These are phyloP conservation scores for Phoronis australis DNA, from an alignment of 2,888 invertebrate species.

Conservation along the genomic window DNA sequence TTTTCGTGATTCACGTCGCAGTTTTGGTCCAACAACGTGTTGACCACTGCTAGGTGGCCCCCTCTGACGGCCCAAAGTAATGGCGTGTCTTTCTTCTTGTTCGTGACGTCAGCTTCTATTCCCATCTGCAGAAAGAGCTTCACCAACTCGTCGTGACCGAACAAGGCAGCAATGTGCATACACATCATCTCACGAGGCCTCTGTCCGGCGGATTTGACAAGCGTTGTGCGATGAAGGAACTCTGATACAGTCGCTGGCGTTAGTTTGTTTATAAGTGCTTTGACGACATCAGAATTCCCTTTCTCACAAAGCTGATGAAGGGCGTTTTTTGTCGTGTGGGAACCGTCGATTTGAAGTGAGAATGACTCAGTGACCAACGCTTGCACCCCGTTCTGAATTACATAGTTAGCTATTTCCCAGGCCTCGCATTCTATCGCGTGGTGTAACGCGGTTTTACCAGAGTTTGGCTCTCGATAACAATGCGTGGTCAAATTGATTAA, in stretches of 20 bases:
- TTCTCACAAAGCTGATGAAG: conserved; percentile 37
- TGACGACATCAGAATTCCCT: conserved; percentile 5
- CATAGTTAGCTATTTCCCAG: conserved; percentile 13
- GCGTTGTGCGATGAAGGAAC: not conserved
- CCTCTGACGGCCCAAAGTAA: conserved; percentile 47
- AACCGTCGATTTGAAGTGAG: conserved; percentile 18
- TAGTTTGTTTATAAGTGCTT: conserved; percentile 21
- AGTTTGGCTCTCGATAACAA: too few species aligned
- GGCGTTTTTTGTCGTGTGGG: conserved; percentile 29
- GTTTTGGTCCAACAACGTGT: conserved; percentile 20
- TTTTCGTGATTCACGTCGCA: conserved; percentile 36
- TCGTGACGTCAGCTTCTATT: conserved; percentile 27
- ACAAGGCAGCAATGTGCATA: conserved; percentile 34
- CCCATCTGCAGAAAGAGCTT: conserved; percentile 15
- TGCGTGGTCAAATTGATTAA: too few species aligned
- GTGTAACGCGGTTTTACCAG: too few species aligned
- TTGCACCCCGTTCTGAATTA: conserved; percentile 15
- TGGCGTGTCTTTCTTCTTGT: conserved; percentile 44
- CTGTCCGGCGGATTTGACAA: conserved; percentile 37
- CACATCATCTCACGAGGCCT: conserved; percentile 35
- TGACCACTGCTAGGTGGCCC: conserved; percentile 28
- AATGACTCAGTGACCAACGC: conserved; percentile 22
- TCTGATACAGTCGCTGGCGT: conserved; percentile 21
- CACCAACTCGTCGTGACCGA: conserved; percentile 24
- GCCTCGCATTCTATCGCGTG: conserved; percentile 21